Percentiles rank a stretch among this genome's conserved stretches.
These are phyloP conservation scores for Lates japonicus DNA, from an alignment of 2,797 vertebrate genomes.

Conservation along the genomic window DNA sequence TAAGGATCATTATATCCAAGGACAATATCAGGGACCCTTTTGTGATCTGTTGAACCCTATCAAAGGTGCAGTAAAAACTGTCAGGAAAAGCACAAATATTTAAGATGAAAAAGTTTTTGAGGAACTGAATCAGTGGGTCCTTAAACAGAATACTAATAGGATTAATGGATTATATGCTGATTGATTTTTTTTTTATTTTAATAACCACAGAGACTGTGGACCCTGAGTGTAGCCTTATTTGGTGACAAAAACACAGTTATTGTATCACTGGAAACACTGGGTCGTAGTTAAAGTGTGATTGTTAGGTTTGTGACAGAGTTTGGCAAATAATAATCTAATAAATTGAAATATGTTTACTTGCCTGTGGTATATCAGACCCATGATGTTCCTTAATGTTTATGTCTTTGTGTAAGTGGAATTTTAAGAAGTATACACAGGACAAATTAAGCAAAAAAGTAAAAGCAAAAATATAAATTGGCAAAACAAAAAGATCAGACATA, in stretches of 20 bases:
- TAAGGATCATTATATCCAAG: not conserved
- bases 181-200: not conserved
- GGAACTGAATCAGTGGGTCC: not conserved
- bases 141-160: not conserved
- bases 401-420: not conserved
- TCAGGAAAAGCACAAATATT: not conserved
- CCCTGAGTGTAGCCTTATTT: not conserved
- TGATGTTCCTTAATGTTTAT: not conserved
- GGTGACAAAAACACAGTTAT: not conserved
- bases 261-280: not conserved
- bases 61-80: not conserved
- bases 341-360: not conserved
- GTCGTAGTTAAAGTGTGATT: too few species aligned
- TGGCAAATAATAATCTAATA: not conserved
- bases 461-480: not conserved
- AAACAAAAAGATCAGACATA: not conserved
- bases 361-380: not conserved
- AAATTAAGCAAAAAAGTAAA: not conserved
- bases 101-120: not conserved
- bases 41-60: not conserved
- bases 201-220: not conserved
- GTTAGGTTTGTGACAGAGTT: not conserved
- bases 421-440: not conserved
- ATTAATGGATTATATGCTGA: not conserved
- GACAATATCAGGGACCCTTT: accelerated